Percentiles rank a stretch among this genome's conserved stretches.
phyloP scores from a whole-genome alignment of 1,140 invertebrate genomes.

The Dinoponera quadriceps region DNA sequence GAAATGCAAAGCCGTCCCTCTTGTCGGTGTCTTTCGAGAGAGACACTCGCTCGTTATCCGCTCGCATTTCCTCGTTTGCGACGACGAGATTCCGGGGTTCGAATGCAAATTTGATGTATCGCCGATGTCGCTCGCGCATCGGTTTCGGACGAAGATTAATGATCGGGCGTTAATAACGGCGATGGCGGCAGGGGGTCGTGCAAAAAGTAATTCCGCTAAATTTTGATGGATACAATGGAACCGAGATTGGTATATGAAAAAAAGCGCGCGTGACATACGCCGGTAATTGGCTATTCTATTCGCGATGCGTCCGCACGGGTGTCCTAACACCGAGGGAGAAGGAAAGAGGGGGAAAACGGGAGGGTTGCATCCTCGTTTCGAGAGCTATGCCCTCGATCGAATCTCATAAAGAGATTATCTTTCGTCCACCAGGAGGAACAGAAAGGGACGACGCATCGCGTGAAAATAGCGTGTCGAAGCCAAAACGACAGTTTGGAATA shows the following conservation, averaged over 20 bases:
- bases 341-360: too few relatives aligned
- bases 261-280: slow-evolving; percentile 18
- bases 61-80: slow-evolving; percentile 11
- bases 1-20: background rate
- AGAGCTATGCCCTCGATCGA: slow-evolving; percentile 34
- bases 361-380: background rate
- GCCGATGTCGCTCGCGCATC: slow-evolving; percentile 27
- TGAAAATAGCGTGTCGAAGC: background rate
- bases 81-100: slow-evolving; percentile 29
- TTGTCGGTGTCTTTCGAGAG: background rate
- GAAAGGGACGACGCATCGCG: background rate
- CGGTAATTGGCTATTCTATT: slow-evolving; percentile 75
- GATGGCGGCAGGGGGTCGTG: slow-evolving; percentile 26
- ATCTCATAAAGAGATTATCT: slow-evolving; percentile 51
- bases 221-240: slow-evolving; percentile 71
- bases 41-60: background rate
- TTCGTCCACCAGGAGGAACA: background rate
- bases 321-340: background rate
- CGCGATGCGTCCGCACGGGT: slow-evolving; percentile 27
- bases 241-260: slow-evolving; percentile 47
- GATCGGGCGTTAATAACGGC: slow-evolving; percentile 30
- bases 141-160: slow-evolving; percentile 70
- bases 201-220: slow-evolving; percentile 76
- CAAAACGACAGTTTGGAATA: background rate
- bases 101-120: slow-evolving; percentile 48